A percentile compares a stretch with the other conserved stretches of the same genome.
Conservation (phyloP, 2,113 vertebrate species). For the Periophthalmus modestus region DNA sequence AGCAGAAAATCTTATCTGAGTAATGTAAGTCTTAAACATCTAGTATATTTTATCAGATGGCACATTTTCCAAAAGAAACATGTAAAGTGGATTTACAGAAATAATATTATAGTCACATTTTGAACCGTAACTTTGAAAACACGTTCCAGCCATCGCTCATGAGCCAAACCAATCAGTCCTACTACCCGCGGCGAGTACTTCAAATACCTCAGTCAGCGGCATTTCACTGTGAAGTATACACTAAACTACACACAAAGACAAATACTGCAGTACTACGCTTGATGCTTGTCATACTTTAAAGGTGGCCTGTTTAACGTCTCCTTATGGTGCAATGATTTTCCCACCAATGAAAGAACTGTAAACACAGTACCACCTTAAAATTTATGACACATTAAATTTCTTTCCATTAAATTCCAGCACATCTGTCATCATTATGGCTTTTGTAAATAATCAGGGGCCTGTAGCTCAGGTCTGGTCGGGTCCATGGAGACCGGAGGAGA, state of each 20-base stretch:
- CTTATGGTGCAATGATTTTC: conserved; percentile 39
- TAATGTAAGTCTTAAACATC: conserved; percentile 20
- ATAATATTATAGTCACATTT: conserved; percentile 47
- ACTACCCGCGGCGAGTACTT: conserved; percentile 22
- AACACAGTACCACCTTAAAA: conserved; percentile 62
- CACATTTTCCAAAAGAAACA: conserved; percentile 45
- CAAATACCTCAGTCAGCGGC: conserved; percentile 29
- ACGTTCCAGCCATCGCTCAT: conserved; percentile 15
- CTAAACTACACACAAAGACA: neutral
- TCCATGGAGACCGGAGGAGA: neutral
- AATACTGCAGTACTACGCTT: conserved; percentile 27
- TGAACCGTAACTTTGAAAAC: conserved; percentile 33
- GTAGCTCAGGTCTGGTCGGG: conserved; percentile 43
- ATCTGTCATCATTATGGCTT: conserved; percentile 63
- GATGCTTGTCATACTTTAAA: conserved; percentile 27
- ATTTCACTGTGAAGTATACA: conserved; percentile 47
- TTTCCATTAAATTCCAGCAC: conserved; percentile 50
- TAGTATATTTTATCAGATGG: conserved; percentile 28
- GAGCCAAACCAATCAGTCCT: conserved; percentile 35
- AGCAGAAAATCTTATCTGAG: neutral
- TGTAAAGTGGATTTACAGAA: conserved; percentile 38
- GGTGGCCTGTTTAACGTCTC: conserved; percentile 58
- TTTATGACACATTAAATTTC: conserved; percentile 56
- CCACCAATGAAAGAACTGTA: conserved; percentile 39
- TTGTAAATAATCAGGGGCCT: conserved; percentile 57